Conservation (phyloP, 2,888 invertebrate genomes). For the Scaptomyza flava region DNA sequence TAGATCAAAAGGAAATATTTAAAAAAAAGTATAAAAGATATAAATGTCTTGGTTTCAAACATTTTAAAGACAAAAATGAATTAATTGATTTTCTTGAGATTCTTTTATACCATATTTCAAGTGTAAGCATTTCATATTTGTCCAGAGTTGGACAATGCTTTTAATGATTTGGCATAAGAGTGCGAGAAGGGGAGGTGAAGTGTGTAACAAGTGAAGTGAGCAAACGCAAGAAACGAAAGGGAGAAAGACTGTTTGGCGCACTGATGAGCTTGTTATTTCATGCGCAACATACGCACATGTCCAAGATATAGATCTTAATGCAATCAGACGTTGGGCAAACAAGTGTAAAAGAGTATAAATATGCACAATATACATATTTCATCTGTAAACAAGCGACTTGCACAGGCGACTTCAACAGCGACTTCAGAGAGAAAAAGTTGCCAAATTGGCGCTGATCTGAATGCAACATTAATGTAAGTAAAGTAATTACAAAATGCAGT, state of each 20-base stretch:
- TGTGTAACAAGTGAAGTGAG: not conserved
- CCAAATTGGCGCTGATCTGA: not conserved
- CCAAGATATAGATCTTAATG: conserved; percentile 27
- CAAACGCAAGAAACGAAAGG: not conserved
- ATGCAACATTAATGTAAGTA: not conserved
- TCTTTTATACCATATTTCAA: not conserved
- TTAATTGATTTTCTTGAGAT: too few relatives aligned
- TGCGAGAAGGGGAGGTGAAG: not conserved
- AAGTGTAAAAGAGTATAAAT: not conserved
- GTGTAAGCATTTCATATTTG: not conserved
- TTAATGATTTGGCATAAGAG: conserved; percentile 3
- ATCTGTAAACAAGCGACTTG: not conserved
- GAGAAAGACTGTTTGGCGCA: not conserved
- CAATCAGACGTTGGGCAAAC: conserved; percentile 8
- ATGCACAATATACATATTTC: not conserved
- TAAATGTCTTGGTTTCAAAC: too few relatives aligned
- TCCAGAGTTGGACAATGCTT: conserved; percentile 13
- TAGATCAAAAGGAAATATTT: too few relatives aligned
- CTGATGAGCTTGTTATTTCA: conserved; percentile 20
- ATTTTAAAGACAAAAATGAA: too few relatives aligned
- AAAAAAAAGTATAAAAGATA: too few relatives aligned
- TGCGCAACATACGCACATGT: conserved; percentile 17
- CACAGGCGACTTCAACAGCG: not conserved
- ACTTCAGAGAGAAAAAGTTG: too few relatives aligned
- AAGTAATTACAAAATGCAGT: not conserved